These are phyloP conservation scores for Zaprionus bogoriensis DNA, from an alignment of 2,888 invertebrate genomes.

Conservation along the genomic window DNA sequence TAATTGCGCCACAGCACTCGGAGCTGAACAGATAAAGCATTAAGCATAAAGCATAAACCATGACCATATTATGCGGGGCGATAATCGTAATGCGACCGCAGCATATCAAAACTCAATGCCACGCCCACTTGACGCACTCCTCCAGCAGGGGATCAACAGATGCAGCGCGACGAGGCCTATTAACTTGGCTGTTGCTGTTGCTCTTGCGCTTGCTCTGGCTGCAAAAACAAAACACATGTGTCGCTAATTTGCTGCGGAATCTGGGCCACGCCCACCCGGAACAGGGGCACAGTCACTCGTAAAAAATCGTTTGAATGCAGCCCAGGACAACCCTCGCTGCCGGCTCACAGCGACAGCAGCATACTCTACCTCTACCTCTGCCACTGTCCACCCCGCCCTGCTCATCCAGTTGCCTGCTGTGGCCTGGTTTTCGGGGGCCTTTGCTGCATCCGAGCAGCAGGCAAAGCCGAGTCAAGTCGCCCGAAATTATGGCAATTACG, in stretches of 20 bases:
- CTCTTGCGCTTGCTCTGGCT: conserved; percentile 3
- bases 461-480: conserved; percentile 61
- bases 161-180: conserved; percentile 57
- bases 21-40: conserved; percentile 51
- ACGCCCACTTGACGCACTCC: conserved; percentile 57
- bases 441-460: too few relatives aligned
- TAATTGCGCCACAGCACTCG: conserved; percentile 54
- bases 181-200: not conserved
- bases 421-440: conserved; percentile 12
- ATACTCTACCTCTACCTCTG: too few relatives aligned
- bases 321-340: conserved; percentile 32
- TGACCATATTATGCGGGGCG: conserved; percentile 52
- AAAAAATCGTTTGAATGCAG: conserved; percentile 38
- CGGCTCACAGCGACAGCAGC: too few relatives aligned
- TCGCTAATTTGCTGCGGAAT: conserved; percentile 57
- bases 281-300: conserved; percentile 24
- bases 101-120: conserved; percentile 50
- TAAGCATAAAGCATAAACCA: conserved; percentile 33
- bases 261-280: conserved; percentile 52
- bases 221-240: conserved; percentile 59
- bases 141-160: conserved; percentile 51
- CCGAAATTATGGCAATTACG: conserved; percentile 76
- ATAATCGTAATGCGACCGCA: too few relatives aligned
- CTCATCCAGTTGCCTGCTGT: too few relatives aligned
- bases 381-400: too few relatives aligned